These are phyloP conservation scores for Bubo bubo DNA, from an alignment of 2,113 vertebrate species.

Conservation along the genomic window DNA sequence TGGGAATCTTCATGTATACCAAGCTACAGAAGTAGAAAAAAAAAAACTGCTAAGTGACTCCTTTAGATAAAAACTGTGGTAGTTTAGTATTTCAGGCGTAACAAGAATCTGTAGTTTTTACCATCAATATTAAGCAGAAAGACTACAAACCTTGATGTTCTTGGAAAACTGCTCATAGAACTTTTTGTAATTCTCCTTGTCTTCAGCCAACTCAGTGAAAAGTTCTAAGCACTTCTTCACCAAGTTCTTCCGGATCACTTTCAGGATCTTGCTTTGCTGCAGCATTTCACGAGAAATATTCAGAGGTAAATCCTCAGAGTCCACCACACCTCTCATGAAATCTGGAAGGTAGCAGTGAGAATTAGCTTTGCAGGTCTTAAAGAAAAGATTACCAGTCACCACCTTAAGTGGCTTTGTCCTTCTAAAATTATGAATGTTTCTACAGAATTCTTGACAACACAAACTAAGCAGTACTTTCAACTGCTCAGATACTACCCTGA, in stretches of 20 bases:
- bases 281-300: constrained; percentile 98
- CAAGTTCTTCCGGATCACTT: constrained; percentile 96
- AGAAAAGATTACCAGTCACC: rapidly evolving
- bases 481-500: background rate
- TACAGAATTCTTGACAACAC: rapidly evolving
- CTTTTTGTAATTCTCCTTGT: constrained; percentile 98
- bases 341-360: constrained; percentile 24
- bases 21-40: constrained; percentile 66
- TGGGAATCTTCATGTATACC: constrained; percentile 97
- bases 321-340: constrained; percentile 94
- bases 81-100: rapidly evolving
- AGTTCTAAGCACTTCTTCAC: constrained; percentile 97
- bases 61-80: rapidly evolving
- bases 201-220: constrained; percentile 90
- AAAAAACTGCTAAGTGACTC: rapidly evolving
- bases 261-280: constrained; percentile 97
- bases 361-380: background rate
- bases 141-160: constrained; percentile 88
- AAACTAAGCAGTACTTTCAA: background rate
- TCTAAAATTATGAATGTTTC: rapidly evolving
- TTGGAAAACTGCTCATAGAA: constrained; percentile 97
- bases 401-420: rapidly evolving
- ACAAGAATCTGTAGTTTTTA: rapidly evolving
- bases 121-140: rapidly evolving
- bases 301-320: constrained; percentile 94